Evolutionary conservation across 1,140 invertebrate species (phyloP), one percentile per base, ranked within the genome.

Genomic region (Heliconius congener): DNA sequence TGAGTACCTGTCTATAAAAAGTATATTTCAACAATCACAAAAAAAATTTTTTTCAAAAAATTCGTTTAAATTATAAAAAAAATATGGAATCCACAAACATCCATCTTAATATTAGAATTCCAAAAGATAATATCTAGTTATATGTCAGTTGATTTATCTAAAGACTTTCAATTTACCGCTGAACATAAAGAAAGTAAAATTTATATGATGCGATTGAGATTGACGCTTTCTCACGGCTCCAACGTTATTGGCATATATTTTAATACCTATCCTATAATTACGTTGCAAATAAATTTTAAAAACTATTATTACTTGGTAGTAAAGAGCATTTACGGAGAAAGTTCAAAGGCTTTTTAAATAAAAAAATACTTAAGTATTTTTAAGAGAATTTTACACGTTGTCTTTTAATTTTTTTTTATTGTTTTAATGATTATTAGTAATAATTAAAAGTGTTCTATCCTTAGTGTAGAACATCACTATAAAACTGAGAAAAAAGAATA

Each of bases 221-320:
- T 66, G 60, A 66, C 23, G 60, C 60, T 66, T 27, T 66, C 60
- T 30, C 60, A 66, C 60, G 60, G 27, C 23, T 66, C n/a, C 60
- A 30, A 66, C 27, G 27, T 66, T 66, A 23, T 23, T 34, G 57
- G 57, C 57, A 66, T 11, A 27, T 27, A 66, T 27, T 66, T 66
- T 66, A 66, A 27, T 66, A 42, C 42, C 11, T 42, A 66, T 30
- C 57, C 57, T 66, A 66, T 66, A 66, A 66, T 66, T 66, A 66
- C 27, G 57, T 66, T 27, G 57, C 57, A 66, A 66, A 66, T 66
- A 66, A 27, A 66, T 30, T 66, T 66, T 66, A 30, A 66, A 13
- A 66, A 66, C 27, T 30, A 66, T 66, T 30, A 66, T 66, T 66
- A 66, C 27, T 30, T 66, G 60, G 60, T 30, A 66, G 60, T 30